A percentile compares a stretch with the other conserved stretches of the same genome.
These are phyloP conservation scores for Antheraea yamamai DNA, from an alignment of 2,888 invertebrate genomes.

Conservation along the genomic window DNA sequence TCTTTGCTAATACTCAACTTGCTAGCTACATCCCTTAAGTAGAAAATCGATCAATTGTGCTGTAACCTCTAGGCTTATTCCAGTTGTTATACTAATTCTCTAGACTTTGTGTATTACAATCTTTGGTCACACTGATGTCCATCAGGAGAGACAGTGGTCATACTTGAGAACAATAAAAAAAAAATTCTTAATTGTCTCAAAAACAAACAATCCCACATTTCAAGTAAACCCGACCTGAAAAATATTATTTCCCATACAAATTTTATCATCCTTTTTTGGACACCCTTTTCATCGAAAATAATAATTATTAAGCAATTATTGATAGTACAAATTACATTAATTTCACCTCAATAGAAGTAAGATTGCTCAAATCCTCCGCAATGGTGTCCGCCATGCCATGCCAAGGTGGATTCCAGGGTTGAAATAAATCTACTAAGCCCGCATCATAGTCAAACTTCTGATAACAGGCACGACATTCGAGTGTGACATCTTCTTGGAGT, in stretches of 20 bases:
- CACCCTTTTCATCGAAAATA: too few species aligned
- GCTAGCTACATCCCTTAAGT: not conserved
- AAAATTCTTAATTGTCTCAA: not conserved
- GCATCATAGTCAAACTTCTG: slow-evolving; percentile 39
- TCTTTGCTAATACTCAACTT: not conserved
- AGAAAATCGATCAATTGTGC: slow-evolving; percentile 18
- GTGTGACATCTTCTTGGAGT: not conserved
- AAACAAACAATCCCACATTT: too few species aligned
- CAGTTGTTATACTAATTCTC: not conserved
- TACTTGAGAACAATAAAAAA: not conserved
- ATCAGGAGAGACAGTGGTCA: too few species aligned
- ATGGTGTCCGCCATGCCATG: slow-evolving; percentile 55
- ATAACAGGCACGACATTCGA: slow-evolving; percentile 65
- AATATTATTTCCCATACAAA: too few species aligned
- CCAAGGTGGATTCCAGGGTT: slow-evolving; percentile 58
- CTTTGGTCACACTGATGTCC: too few species aligned
- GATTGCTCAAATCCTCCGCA: slow-evolving; percentile 59
- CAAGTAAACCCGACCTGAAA: too few species aligned
- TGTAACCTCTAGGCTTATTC: not conserved
- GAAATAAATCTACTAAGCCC: slow-evolving; percentile 50
- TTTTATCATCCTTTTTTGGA: too few species aligned
- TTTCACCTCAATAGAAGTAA: slow-evolving; percentile 61
- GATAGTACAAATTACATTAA: not conserved
- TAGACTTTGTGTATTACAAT: too few species aligned
- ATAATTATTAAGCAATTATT: too few species aligned